Conservation (phyloP, 37 sponge, comb jelly and placozoan genomes). For the Cliona cf. orientalis region DNA sequence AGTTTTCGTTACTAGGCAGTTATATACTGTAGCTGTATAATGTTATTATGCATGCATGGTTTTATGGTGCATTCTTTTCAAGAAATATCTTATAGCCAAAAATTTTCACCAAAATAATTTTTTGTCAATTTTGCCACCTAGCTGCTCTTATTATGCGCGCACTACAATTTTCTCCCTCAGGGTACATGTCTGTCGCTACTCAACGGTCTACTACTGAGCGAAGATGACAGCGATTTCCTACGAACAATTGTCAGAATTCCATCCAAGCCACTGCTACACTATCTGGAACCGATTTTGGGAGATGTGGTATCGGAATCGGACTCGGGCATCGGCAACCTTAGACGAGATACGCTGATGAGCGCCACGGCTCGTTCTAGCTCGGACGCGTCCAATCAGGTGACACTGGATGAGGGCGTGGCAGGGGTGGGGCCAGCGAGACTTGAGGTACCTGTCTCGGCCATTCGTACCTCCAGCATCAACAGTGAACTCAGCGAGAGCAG, state of each 20-base stretch:
- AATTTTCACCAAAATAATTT: neutral
- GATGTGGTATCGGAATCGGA: conserved; percentile 24
- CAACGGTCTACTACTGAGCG: conserved; percentile 65
- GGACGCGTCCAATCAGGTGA: neutral
- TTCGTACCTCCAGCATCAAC: conserved; percentile 8
- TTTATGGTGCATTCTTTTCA: neutral
- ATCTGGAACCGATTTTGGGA: conserved; percentile 64
- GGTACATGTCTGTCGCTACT: conserved; percentile 77
- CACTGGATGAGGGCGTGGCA: conserved; percentile 7
- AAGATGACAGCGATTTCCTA: conserved; percentile 73
- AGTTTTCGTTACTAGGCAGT: too few relatives aligned
- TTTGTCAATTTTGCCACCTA: neutral
- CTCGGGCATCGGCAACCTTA: neutral
- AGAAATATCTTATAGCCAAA: neutral
- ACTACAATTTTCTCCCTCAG: conserved; percentile 27
- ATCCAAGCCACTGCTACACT: conserved; percentile 71
- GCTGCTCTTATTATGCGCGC: neutral
- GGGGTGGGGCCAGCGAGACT: neutral
- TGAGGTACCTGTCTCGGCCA: neutral
- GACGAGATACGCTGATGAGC: conserved; percentile 1
- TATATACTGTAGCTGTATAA: too few relatives aligned
- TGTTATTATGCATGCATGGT: too few relatives aligned
- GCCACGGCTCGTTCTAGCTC: conserved; percentile 1
- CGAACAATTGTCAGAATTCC: conserved; percentile 75
- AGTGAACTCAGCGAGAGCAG: conserved; percentile 34